Evolutionary conservation across 37 sponge, comb jelly and placozoan species (phyloP), one percentile per base, ranked within the genome.

Genomic region (Eunapius fragilis): DNA sequence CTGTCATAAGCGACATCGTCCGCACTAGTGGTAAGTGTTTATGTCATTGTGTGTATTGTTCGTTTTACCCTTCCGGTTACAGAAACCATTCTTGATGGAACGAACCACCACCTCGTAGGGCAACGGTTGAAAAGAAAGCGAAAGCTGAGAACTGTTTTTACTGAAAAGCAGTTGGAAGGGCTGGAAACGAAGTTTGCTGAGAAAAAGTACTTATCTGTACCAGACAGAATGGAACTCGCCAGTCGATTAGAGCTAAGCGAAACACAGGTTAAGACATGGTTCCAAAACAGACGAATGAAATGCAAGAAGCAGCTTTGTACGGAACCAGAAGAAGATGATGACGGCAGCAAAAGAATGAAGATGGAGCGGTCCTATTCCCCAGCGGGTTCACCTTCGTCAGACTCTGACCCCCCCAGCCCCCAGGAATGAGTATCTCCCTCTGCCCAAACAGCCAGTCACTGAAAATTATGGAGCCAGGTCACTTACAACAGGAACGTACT

Each of bases 221-320:
- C 98, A 0, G 98, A 98, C 38, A 71, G 98, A 27, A 89, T 98
- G 86, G 89, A 94, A 73, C 80, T 98, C 19, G 98, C 98, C 7
- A 83, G 86, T 25, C 77, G 85, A 69, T 84, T 98, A 34, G 96
- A 94, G 14, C 88, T 98, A 32, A 92, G 93, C n/a, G 98, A 98
- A 48, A 95, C 92, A 69, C 98, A 98, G 80, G 98, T 98, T 22
- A 97, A 97, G 70, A 97, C 97, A 2, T 97, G 97, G 97, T 97
- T 97, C 74, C 97, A 97, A 77, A 97, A 97, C 86, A 82, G 97
- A 70, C 41, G 97, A 74, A 97, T 94, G 93, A 97, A 97, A 50
- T 92, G 94, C 92, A 97, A 97, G 86, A 96, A 96, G 69, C 87
- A 88, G 80, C 87, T 82, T 48, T 82, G 87, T 34, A 36, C 74